Evolutionary conservation across 2,797 vertebrate species (phyloP), one percentile per base, ranked within the genome.

Genomic region (Megaceryle alcyon): DNA sequence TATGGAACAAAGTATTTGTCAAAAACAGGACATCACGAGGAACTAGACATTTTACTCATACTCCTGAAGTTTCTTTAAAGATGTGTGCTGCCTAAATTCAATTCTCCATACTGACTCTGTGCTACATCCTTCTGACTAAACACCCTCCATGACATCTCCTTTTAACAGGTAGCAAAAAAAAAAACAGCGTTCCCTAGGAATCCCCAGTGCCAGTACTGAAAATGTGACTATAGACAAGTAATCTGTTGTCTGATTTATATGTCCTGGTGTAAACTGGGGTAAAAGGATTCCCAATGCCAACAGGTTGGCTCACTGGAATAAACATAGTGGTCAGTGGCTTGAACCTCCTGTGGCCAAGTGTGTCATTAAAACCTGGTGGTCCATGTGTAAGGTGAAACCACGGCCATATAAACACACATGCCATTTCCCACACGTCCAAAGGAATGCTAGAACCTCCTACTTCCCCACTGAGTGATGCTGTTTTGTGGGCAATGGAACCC

Each of bases 331-430:
- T 97, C 95, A 96, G 95, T 97, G 97, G 94, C 96, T 95, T 96
- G 94, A 97, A 72, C 94, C 97, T 96, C 95, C 88, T 94, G 97
- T 94, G 96, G 96, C 95, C 95, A 90, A 94, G 87, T 46, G 96
- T 95, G 94, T 96, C 93, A 96, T 97, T 97, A 97, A 97, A 96
- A 92, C 95, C 88, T 95, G 97, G 97, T 97, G 97, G 96, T 97
- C 97, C 90, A 60, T 92, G 92, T 97, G 92, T 94, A 97, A 97
- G 94, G 96, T 97, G 97, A 98, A 97, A 96, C 96, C 95, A 96
- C 81, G 20, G 95, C 96, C 97, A 96, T 94, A 94, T 94, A 97
- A 97, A 97, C 96, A 97, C 78, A 96, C 94, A 95, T 64, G 94
- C 95, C 84, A 95, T 96, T 97, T 92, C 96, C 97, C 97, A 96